Evolutionary conservation across 1,140 invertebrate species (phyloP), one percentile per base, ranked within the genome.

Genomic region (Brachystomella parvula): DNA sequence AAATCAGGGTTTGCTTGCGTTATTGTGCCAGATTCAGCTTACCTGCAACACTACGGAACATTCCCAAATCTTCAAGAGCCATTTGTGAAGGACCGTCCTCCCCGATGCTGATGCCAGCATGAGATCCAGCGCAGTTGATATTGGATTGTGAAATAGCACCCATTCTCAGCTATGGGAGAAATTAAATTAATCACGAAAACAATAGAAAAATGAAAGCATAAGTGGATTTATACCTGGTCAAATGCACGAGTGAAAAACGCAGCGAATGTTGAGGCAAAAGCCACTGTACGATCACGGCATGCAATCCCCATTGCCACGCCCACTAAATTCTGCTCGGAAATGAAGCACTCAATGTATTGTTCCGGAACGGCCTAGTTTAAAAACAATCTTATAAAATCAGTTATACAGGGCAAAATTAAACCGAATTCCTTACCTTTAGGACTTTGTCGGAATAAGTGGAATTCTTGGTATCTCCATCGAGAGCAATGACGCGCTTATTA

Each of bases 51-150:
- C 88, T 78, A 61, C 96, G 84, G 84, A 99, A 99, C 84, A 99
- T 85, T 0, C 94, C 91, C 44, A 99, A 79, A 79, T 99, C 97
- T 81, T 99, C 97, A 0, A 99, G 81, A 49, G 92, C 97, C 97
- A 99, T 99, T 81, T 99, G 96, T 59, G 92, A 96, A n/a, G 96
- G 96, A 3, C 96, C 96, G 82, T 98, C 96, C 79, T 97, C 94
- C 59, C 94, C 93, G 76, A 92, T 92, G 72, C 92, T 96, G 30
- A 98, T 87, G 63, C 96, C 96, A 78, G 90, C 94, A 80, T 99
- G 96, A 9, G 96, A 98, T 17, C 86, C 86, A 70, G 85, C 90
- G 77, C 97, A 94, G 78, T 99, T 99, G 1, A 95, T 88, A 78
- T 99, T 98, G 0, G 91, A 92, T 81, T 98, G 94, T 33, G 95